A percentile compares a stretch with the other conserved stretches of the same genome.
Evolutionary conservation across 2,113 vertebrate species (phyloP).

Genomic region (Gambusia affinis): DNA sequence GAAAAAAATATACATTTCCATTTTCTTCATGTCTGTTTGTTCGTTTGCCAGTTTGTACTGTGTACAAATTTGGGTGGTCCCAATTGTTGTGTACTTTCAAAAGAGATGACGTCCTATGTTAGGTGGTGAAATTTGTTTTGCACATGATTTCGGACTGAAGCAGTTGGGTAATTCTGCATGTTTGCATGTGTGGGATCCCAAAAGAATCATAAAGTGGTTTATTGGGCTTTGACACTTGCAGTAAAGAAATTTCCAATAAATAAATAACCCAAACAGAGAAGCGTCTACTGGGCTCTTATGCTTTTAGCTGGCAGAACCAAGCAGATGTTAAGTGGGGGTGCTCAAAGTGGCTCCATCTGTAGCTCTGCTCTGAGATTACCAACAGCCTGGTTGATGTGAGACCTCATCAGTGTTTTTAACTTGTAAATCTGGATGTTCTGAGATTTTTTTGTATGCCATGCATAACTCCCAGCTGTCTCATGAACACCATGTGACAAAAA

Average conservation of each 20-base stretch:
- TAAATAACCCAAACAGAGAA: conserved; percentile 31
- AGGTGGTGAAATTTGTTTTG: not conserved
- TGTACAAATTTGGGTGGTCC: no score
- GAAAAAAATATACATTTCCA: no score
- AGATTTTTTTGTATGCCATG: conserved; percentile 7
- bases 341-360: conserved; percentile 59
- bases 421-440: conserved; percentile 26
- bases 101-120: not conserved
- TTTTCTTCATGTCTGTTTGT: no score
- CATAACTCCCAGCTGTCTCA: conserved; percentile 43
- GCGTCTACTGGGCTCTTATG: conserved; percentile 45
- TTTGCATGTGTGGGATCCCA: conserved; percentile 12
- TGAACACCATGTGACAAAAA: conserved; percentile 47
- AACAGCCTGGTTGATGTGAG: conserved; percentile 47
- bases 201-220: conserved; percentile 30
- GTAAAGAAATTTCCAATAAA: conserved; percentile 27
- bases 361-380: conserved; percentile 60
- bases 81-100: no score
- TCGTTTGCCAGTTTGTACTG: no score
- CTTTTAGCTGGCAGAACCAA: conserved; percentile 52
- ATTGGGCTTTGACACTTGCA: conserved; percentile 52
- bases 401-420: conserved; percentile 54
- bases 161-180: not conserved
- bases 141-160: not conserved
- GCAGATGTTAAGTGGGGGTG: conserved; percentile 63